Base-by-base conservation (phyloP, 1,140 invertebrate species). In the Drosophila kanapiae region DNA sequence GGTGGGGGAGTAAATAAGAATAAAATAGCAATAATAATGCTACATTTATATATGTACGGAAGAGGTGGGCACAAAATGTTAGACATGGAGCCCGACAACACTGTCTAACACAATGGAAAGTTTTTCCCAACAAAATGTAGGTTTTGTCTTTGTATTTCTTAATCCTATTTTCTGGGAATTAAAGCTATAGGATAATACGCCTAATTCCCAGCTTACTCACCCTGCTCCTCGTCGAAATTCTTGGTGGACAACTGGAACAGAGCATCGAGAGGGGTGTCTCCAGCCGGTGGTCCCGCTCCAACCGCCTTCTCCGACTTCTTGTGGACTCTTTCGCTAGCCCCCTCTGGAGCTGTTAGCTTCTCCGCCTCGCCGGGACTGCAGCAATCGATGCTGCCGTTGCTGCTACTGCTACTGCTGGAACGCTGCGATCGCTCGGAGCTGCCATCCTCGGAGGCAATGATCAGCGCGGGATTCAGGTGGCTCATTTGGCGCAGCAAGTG, bases 221-320 rank as follows among this genome's bases (percentile, higher is more conserved):
- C 96, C 93, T 97, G 80, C 47, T 90, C 87, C 75, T 92, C 98
- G 93, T 99, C 98, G 93, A 99, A 99, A 18, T 98, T 98, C 93
- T 99, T 99, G 94, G 97, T 98, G 60, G 98, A 98, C 97, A 99
- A 98, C 93, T 99, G 97, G 93, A 99, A 98, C 1, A 99, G 95
- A 0, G 98, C 98, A 91, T 99, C 98, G 38, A 99, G 94, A 0
- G 98, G 98, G 14, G 98, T 99, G 58, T 96, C 96, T 16, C 91
- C 82, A 13, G 94, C 94, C 49, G 93, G 87, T 13, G 92, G 91
- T 18, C 82, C 79, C 0, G 38, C 45, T 84, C 91, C 27, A 91
- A 80, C 29, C 16, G 18, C 35, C 23, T 23, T 31, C 68, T 61
- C 48, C 33, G 61, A 13, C 29, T 58, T 48, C 23, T 61, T 63